Percentiles rank a stretch among this genome's conserved stretches.
These are phyloP conservation scores for Cephus runcator DNA, from an alignment of 2,888 invertebrate species.

Conservation along the genomic window DNA sequence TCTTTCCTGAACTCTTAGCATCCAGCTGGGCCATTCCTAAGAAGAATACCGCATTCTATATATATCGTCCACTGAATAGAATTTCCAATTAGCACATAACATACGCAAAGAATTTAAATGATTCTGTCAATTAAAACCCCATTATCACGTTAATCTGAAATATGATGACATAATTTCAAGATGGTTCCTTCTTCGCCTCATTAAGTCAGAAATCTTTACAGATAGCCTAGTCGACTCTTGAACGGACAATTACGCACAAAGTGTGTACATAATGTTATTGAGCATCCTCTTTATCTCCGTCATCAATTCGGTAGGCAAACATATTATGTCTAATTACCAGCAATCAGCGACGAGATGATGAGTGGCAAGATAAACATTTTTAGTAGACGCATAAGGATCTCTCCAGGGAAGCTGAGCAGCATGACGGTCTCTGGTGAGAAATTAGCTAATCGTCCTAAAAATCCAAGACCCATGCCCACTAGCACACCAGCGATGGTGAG, in stretches of 20 bases:
- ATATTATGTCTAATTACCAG: slow-evolving; percentile 62
- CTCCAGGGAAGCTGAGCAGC: slow-evolving; percentile 75
- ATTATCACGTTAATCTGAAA: not conserved
- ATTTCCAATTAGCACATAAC: not conserved
- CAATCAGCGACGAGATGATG: slow-evolving; percentile 73
- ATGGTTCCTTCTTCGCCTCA: not conserved
- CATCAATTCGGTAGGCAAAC: not conserved
- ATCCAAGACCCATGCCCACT: slow-evolving; percentile 71
- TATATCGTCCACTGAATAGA: not conserved
- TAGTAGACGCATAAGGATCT: slow-evolving; percentile 74
- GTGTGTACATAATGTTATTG: not conserved
- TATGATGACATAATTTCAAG: not conserved
- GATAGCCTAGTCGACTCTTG: not conserved
- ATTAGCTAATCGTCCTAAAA: slow-evolving; percentile 66
- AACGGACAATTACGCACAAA: not conserved
- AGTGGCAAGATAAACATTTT: slow-evolving; percentile 78
- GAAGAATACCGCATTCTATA: slow-evolving; percentile 20
- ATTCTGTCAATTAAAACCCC: not conserved
- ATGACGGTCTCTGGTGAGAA: slow-evolving; percentile 68
- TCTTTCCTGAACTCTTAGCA: slow-evolving; percentile 72
- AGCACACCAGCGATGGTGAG: slow-evolving; percentile 71
- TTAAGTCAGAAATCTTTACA: not conserved
- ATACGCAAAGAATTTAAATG: not conserved
- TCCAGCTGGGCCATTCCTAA: slow-evolving; percentile 74
- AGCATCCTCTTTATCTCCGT: not conserved